Evolutionary conservation across 2,113 vertebrate genomes (phyloP).

Genomic region (Oxygymnocypris stewartii): DNA sequence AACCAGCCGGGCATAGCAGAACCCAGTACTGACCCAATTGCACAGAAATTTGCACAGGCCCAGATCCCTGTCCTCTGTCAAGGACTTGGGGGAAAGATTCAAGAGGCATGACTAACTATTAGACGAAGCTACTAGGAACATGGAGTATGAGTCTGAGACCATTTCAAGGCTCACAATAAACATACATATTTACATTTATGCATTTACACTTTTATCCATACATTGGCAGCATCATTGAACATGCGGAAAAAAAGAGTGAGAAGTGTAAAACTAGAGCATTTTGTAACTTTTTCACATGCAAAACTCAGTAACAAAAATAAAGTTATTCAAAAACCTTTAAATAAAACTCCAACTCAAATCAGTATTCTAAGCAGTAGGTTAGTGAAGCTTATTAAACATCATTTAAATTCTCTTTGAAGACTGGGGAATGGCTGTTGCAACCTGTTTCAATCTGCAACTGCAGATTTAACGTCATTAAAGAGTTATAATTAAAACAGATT

Average conservation of each 20-base stretch:
- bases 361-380: not conserved
- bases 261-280: conserved; percentile 6
- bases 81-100: not conserved
- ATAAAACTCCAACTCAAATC: not conserved
- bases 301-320: not conserved
- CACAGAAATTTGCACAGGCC: conserved; percentile 30
- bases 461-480: conserved; percentile 19
- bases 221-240: conserved; percentile 1
- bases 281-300: conserved; percentile 11
- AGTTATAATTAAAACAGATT: conserved; percentile 27
- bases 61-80: conserved; percentile 38
- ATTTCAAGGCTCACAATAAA: conserved; percentile 3
- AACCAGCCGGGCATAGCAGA: conserved; percentile 42
- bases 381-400: conserved; percentile 39
- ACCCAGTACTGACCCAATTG: conserved; percentile 44
- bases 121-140: not conserved
- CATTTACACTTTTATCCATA: not conserved
- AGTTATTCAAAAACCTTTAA: not conserved
- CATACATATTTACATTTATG: conserved; percentile 13
- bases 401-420: conserved; percentile 43
- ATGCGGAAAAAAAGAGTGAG: not conserved
- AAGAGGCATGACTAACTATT: not conserved
- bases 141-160: not conserved
- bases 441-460: conserved; percentile 5
- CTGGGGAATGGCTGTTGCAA: conserved; percentile 14